Conservation (phyloP, 1,140 invertebrate genomes). For the Popillia japonica region DNA sequence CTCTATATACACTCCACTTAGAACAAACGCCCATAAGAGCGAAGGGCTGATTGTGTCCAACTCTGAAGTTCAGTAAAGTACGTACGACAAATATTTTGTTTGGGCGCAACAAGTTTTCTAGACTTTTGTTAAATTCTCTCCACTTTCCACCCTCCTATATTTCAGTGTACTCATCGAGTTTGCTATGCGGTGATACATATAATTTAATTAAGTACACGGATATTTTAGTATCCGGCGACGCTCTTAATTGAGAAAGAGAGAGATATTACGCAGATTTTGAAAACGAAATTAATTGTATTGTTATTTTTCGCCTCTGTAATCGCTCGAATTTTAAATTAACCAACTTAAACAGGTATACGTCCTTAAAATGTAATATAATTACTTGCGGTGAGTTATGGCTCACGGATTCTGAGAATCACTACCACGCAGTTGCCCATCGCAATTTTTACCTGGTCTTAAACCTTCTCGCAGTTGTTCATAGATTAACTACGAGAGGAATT, state of each 20-base stretch:
- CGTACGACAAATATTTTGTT: conserved; percentile 33
- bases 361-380: conserved; percentile 14
- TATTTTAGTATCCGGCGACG: too few species aligned
- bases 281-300: too few species aligned
- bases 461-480: conserved; percentile 31
- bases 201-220: too few species aligned
- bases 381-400: background rate
- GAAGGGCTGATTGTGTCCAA: conserved; percentile 20
- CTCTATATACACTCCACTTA: background rate
- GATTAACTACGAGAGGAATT: conserved; percentile 31
- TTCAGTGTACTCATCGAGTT: background rate
- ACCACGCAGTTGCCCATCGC: conserved; percentile 26
- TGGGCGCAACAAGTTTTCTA: conserved; percentile 32
- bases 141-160: background rate
- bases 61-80: conserved; percentile 25
- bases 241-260: too few species aligned
- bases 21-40: conserved; percentile 22
- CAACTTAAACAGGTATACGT: background rate
- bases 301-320: too few species aligned
- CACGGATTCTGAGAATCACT: conserved; percentile 23
- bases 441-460: conserved; percentile 30
- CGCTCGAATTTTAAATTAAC: background rate
- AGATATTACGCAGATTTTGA: too few species aligned
- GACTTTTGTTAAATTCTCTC: conserved; percentile 19
- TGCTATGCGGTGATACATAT: too few species aligned